Base-by-base conservation (phyloP, 2,888 invertebrate species). In the Lacanobia oleracea region DNA sequence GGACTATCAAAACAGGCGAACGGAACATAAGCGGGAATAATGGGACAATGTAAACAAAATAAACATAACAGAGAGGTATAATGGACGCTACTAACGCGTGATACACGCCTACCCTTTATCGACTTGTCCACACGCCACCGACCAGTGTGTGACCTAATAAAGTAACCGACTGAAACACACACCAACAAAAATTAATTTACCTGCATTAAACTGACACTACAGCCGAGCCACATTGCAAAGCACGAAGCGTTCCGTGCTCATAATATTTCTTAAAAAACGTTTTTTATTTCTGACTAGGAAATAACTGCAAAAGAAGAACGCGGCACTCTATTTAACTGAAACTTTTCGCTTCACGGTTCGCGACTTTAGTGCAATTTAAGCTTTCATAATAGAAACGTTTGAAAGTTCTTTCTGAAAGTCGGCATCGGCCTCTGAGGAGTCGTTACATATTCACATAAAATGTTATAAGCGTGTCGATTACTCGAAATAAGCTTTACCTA, bases 121-220 rank as follows among this genome's bases (percentile, higher is more conserved):
- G 91, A 91, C 91, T 90, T 79, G 84, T 85, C 87, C 84, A 86
- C 85, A 80, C 85, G 81, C 82, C 87, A 86, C 80, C 89, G 88
- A 88, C 86, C 90, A 88, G 82, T 87, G 87, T 73, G 72, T 91
- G 93, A 93, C 92, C 92, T 88, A 93, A 88, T 93, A 93, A 91
- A 89, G 87, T 88, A 89, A 71, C 86, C 83, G 68, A 81, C 78
- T 85, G 75, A 85, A 89, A 88, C 78, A 84, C 83, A 79, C 81
- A 86, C 74, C 77, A 78, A 86, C 45, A 57, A 65, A 65, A 72
- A 68, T 54, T 66, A 72, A 73, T 73, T 75, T 60, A 56, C 78
- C 71, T 82, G 71, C 62, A 67, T 75, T 69, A 51, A 68, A 75
- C 53, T 64, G 59, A 67, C 61, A 69, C n/a, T 54, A 67, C 40